Percentiles rank a stretch among this genome's conserved stretches.
Evolutionary conservation across 2,888 invertebrate species (phyloP).

Genomic region (Spilosoma lubricipeda): DNA sequence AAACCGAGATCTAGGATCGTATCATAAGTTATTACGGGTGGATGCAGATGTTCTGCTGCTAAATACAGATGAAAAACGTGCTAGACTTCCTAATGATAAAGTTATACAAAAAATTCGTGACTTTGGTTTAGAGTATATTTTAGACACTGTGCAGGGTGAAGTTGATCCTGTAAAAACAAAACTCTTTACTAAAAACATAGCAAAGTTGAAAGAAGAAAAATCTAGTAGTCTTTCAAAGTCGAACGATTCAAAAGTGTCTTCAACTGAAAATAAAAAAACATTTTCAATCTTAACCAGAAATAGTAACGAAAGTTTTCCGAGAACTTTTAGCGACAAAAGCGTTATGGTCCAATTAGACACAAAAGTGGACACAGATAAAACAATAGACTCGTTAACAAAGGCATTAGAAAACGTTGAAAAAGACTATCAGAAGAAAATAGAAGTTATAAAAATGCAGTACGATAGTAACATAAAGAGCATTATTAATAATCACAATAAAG

Average conservation of each 20-base stretch:
- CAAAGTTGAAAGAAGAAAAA: conserved; percentile 30
- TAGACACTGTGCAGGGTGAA: conserved; percentile 60
- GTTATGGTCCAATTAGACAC: conserved; percentile 65
- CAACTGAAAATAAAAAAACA: conserved; percentile 51
- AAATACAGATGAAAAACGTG: conserved; percentile 46
- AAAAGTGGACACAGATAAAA: conserved; percentile 65
- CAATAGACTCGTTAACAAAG: conserved; percentile 66
- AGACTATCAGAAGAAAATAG: conserved; percentile 75
- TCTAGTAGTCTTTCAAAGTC: conserved; percentile 39
- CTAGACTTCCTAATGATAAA: conserved; percentile 15
- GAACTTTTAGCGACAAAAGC: conserved; percentile 52
- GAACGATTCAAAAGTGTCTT: conserved; percentile 44
- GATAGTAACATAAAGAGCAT: conserved; percentile 84
- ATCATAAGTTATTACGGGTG: conserved; percentile 60
- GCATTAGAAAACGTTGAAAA: conserved; percentile 70
- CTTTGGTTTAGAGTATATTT: conserved; percentile 68
- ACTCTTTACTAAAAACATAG: conserved; percentile 39
- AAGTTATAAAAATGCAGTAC: conserved; percentile 83
- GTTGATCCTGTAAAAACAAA: conserved; percentile 50
- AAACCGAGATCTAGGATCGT: conserved; percentile 42
- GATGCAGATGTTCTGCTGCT: conserved; percentile 59
- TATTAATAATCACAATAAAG: conserved; percentile 83
- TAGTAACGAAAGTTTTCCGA: conserved; percentile 39
- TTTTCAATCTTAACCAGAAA: conserved; percentile 47
- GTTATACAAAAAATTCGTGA: conserved; percentile 40